phyloP scores from a whole-genome alignment of 2,113 vertebrate genomes.

The Phalacrocorax pelagicus region DNA sequence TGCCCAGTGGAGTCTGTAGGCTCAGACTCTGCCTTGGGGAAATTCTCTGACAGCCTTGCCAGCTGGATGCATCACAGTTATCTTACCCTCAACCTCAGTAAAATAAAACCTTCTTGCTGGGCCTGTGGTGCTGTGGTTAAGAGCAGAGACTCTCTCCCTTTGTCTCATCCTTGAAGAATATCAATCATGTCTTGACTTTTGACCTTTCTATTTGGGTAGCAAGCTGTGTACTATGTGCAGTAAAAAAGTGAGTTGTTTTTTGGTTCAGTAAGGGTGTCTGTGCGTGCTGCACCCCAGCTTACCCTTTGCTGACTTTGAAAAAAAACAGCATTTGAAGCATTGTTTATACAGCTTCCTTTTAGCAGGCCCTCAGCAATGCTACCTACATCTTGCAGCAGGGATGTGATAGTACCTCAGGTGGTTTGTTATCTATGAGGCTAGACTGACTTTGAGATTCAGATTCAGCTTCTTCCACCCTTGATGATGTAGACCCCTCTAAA shows the following conservation, averaged over 20 bases:
- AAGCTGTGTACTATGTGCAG: background rate
- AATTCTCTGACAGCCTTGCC: constrained; percentile 27
- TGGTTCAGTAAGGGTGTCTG: background rate
- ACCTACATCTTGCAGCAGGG: background rate
- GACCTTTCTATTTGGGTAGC: background rate
- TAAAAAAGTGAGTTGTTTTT: background rate
- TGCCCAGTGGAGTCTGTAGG: constrained; percentile 12
- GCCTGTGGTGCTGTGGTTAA: background rate
- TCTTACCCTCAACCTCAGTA: constrained; percentile 7
- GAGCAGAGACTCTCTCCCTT: background rate
- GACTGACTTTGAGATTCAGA: background rate
- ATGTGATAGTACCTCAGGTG: background rate
- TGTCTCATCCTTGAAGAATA: background rate
- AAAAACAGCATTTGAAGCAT: background rate
- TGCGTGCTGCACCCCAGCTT: background rate
- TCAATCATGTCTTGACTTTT: background rate
- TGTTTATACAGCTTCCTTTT: background rate
- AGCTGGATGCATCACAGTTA: constrained; percentile 45
- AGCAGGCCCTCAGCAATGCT: rapidly evolving
- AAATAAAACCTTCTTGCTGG: constrained; percentile 24
- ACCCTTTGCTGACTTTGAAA: background rate
- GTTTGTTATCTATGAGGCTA: background rate
- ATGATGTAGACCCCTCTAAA: background rate
- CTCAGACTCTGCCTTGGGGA: constrained; percentile 42
- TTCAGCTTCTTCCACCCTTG: background rate